A percentile compares a stretch with the other conserved stretches of the same genome.
These are phyloP conservation scores for Podarcis cretensis DNA, from an alignment of 2,113 vertebrate species.

Conservation along the genomic window DNA sequence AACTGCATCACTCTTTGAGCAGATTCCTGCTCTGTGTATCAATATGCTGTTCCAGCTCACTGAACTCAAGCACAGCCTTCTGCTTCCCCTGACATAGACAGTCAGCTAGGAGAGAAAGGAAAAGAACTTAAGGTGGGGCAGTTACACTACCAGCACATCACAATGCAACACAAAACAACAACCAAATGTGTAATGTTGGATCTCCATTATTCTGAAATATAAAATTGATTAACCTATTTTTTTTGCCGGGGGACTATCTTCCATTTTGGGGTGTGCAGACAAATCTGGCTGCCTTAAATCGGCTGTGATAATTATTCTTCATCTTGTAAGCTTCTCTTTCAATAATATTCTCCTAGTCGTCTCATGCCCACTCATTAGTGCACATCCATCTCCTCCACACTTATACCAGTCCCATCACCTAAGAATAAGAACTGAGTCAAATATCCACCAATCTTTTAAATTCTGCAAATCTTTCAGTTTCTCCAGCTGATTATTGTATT, in stretches of 20 bases:
- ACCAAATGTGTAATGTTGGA: neutral
- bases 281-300: neutral
- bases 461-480: neutral
- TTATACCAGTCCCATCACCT: neutral
- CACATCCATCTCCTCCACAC: neutral
- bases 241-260: neutral
- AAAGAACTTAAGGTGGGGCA: neutral
- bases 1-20: constrained; percentile 65
- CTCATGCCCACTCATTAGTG: neutral
- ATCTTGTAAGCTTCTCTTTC: constrained; percentile 7
- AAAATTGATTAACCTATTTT: neutral
- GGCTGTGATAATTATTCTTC: neutral
- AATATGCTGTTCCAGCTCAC: constrained; percentile 73
- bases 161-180: constrained; percentile 17
- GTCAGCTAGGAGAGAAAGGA: constrained; percentile 37
- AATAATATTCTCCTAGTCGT: constrained; percentile 16
- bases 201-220: constrained; percentile 7
- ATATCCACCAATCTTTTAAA: neutral
- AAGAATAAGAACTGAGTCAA: neutral
- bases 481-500: neutral
- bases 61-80: constrained; percentile 73
- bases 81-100: constrained; percentile 60
- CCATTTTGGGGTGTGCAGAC: neutral
- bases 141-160: constrained; percentile 1
- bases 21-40: constrained; percentile 64